These are phyloP conservation scores for Phycodurus eques DNA, from an alignment of 2,113 vertebrate species.

Conservation along the genomic window DNA sequence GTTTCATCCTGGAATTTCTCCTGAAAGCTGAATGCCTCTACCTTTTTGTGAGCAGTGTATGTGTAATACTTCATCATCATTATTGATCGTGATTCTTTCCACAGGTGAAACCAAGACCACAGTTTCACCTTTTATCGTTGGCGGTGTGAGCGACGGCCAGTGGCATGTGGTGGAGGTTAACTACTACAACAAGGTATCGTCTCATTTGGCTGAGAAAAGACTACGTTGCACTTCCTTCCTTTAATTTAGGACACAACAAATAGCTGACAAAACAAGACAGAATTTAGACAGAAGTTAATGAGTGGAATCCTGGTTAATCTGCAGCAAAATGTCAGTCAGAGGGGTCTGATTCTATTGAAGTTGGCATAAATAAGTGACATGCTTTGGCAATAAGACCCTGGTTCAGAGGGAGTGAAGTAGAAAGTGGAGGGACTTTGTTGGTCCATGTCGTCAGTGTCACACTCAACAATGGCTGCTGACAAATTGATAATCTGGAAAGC, in stretches of 20 bases:
- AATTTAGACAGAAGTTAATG: background rate
- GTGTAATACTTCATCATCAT: background rate
- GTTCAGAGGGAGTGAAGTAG: conserved; percentile 19
- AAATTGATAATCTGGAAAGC: conserved; percentile 41
- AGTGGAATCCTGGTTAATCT: background rate
- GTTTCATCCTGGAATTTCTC: no score
- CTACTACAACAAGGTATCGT: conserved; percentile 90
- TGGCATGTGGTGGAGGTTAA: conserved; percentile 88
- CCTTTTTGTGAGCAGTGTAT: no score
- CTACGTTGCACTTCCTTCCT: background rate
- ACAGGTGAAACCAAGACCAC: conserved; percentile 88
- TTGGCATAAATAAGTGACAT: background rate
- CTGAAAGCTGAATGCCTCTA: no score
- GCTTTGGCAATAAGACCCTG: conserved; percentile 1
- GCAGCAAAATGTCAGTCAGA: background rate
- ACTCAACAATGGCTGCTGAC: conserved; percentile 41
- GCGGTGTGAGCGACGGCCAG: conserved; percentile 90
- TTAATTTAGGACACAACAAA: background rate
- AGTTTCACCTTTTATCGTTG: conserved; percentile 80
- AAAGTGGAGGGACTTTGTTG: conserved; percentile 19
- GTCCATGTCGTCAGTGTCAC: conserved; percentile 17
- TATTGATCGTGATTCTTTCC: conserved; percentile 1
- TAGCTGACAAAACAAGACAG: background rate
- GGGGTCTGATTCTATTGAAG: background rate
- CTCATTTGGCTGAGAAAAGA: conserved; percentile 3